phyloP scores from a whole-genome alignment of 2,113 vertebrate genomes.

The Sminthopsis crassicaudata region DNA sequence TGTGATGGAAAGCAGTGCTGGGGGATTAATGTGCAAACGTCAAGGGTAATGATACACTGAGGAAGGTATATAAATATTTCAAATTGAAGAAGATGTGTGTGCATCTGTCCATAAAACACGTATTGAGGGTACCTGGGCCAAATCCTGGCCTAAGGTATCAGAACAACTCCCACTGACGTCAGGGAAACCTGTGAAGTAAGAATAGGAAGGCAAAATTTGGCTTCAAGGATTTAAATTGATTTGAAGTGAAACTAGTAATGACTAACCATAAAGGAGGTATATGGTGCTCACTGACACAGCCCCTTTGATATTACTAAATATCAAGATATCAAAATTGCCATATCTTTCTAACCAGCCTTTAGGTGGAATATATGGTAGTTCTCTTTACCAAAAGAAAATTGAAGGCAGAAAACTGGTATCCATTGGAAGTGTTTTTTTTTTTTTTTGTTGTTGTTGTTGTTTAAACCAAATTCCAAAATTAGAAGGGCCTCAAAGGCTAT shows the following conservation, averaged over 20 bases:
- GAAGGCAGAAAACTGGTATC: background rate
- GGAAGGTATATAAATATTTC: background rate
- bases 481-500: background rate
- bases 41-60: background rate
- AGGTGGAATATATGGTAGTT: background rate
- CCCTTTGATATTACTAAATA: background rate
- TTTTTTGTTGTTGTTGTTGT: too few species aligned
- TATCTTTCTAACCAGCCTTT: background rate
- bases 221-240: constrained; percentile 19
- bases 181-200: constrained; percentile 3
- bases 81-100: background rate
- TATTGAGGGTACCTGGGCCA: background rate
- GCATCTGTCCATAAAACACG: fast-evolving
- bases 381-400: background rate
- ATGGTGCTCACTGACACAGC: background rate
- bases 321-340: background rate
- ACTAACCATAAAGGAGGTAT: constrained; percentile 11
- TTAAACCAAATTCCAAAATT: background rate
- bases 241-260: constrained; percentile 37
- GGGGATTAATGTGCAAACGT: constrained; percentile 15
- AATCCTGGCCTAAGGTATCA: background rate
- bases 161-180: background rate
- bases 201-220: constrained; percentile 13
- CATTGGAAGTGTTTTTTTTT: background rate
- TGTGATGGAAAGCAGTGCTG: constrained; percentile 12